Conservation (phyloP, 2,113 vertebrate species). For the Cairina moschata region DNA sequence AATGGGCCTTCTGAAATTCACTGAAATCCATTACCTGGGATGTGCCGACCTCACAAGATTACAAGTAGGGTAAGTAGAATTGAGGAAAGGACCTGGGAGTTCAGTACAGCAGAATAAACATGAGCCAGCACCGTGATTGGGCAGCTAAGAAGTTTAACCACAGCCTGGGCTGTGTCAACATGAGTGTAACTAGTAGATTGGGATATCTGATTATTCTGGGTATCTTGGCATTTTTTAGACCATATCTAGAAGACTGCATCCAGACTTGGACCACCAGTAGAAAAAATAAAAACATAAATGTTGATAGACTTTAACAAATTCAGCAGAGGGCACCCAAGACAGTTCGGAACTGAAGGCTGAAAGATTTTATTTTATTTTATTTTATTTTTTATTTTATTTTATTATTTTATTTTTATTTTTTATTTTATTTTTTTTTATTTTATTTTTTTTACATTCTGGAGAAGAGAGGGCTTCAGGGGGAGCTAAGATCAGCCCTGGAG, state of each 20-base stretch:
- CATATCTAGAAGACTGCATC: background rate
- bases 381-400: too few relatives aligned
- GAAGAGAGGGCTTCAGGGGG: too few relatives aligned
- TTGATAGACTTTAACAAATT: too few relatives aligned
- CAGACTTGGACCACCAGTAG: background rate
- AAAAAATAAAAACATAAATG: background rate
- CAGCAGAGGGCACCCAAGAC: too few relatives aligned
- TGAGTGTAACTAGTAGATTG: background rate
- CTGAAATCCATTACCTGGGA: background rate
- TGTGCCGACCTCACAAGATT: background rate
- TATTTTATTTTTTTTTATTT: too few relatives aligned
- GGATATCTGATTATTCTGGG: background rate
- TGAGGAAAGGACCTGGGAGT: background rate
- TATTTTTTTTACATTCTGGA: too few relatives aligned
- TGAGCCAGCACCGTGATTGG: background rate
- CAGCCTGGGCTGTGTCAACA: background rate
- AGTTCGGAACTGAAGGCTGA: too few relatives aligned
- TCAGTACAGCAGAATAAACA: background rate
- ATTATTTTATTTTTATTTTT: too few relatives aligned
- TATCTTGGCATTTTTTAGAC: background rate
- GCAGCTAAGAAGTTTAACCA: background rate
- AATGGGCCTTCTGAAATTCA: background rate
- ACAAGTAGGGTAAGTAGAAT: background rate
- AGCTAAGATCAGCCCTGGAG: too few relatives aligned
- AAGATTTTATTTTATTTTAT: too few relatives aligned